Conservation (phyloP, 2,888 invertebrate genomes). For the Gari tellinella region DNA sequence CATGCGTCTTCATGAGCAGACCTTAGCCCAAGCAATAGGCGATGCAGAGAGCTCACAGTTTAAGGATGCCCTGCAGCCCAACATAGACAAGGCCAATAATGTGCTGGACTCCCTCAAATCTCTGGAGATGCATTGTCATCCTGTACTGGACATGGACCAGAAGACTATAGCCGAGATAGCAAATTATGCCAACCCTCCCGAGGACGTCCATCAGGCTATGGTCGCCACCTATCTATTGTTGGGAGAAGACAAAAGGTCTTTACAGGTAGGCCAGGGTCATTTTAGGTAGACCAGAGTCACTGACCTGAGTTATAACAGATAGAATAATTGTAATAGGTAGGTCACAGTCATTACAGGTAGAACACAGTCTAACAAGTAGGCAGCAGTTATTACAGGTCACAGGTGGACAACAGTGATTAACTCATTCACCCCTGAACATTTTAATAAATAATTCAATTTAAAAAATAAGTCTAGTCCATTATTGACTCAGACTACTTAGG, state of each 20-base stretch:
- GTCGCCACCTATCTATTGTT: slow-evolving; percentile 64
- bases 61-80: slow-evolving; percentile 50
- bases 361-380: too few relatives aligned
- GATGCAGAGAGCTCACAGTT: slow-evolving; percentile 58
- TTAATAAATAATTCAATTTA: too few relatives aligned
- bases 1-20: slow-evolving; percentile 54
- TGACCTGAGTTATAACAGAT: too few relatives aligned
- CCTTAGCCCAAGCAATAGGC: slow-evolving; percentile 46
- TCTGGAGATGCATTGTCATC: slow-evolving; percentile 63
- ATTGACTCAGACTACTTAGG: too few relatives aligned
- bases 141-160: slow-evolving; percentile 64
- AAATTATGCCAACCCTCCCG: slow-evolving; percentile 57
- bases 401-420: too few relatives aligned
- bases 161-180: slow-evolving; percentile 65
- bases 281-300: too few relatives aligned
- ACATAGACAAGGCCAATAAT: slow-evolving; percentile 55
- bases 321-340: too few relatives aligned
- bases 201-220: slow-evolving; percentile 63
- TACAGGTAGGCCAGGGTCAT: too few relatives aligned
- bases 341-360: too few relatives aligned
- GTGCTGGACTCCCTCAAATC: slow-evolving; percentile 50
- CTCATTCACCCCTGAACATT: too few relatives aligned
- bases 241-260: slow-evolving; percentile 50
- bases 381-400: too few relatives aligned
- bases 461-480: too few relatives aligned